Evolutionary conservation across 1,140 invertebrate genomes (phyloP).

Genomic region (Sycophila sp.): DNA sequence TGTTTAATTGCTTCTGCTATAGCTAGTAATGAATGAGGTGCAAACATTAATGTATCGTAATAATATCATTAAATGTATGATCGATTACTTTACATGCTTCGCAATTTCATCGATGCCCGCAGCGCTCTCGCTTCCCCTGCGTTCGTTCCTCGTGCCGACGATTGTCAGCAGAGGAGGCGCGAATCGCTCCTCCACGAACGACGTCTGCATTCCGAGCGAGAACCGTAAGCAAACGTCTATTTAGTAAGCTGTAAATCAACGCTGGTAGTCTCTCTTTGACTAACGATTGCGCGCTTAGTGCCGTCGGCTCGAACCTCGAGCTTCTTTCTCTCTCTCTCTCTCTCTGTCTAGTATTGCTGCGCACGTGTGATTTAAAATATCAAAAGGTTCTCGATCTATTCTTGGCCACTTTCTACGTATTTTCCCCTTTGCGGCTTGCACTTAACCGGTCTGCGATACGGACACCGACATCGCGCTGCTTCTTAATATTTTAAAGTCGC

Average conservation of each 20-base stretch:
- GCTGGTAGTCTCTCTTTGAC: constrained; percentile 50
- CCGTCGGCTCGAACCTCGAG: not conserved
- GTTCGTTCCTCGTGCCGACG: too few relatives aligned
- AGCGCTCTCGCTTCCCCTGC: too few relatives aligned
- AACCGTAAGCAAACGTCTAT: constrained; percentile 44
- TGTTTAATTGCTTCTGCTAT: too few relatives aligned
- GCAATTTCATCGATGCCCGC: too few relatives aligned
- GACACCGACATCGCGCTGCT: not conserved
- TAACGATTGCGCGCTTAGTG: constrained; percentile 41
- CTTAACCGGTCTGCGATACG: constrained; percentile 15
- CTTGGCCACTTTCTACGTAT: constrained; percentile 7
- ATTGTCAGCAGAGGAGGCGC: too few relatives aligned
- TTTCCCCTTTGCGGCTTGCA: not conserved
- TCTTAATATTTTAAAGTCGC: constrained; percentile 12
- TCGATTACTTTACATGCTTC: too few relatives aligned
- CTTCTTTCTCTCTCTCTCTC: not conserved
- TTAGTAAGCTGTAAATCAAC: constrained; percentile 56
- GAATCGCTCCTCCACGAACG: too few relatives aligned
- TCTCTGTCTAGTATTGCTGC: not conserved
- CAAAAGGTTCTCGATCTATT: not conserved
- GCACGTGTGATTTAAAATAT: constrained; percentile 19
- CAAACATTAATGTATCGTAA: too few relatives aligned
- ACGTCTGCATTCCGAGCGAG: too few relatives aligned
- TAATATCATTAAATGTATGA: too few relatives aligned
- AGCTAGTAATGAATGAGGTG: too few relatives aligned